Evolutionary conservation across 2,888 invertebrate species (phyloP).

Genomic region (Hemithea aestivaria): DNA sequence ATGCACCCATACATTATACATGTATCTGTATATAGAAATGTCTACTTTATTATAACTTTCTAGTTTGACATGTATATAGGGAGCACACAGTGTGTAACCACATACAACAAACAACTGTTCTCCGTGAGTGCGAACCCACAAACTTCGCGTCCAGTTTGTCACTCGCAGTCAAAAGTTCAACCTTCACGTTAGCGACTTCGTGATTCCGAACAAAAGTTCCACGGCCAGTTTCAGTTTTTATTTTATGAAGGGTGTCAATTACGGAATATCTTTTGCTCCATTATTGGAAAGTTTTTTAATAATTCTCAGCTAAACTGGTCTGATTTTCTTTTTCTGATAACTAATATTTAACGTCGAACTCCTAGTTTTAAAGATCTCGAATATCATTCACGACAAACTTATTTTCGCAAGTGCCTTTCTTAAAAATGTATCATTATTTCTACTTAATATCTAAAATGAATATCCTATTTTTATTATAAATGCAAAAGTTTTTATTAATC

Average conservation of each 20-base stretch:
- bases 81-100: conserved; percentile 6
- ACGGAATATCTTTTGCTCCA: conserved; percentile 43
- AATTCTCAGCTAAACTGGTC: conserved; percentile 22
- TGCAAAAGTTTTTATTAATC: no score
- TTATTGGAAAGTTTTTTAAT: conserved; percentile 32
- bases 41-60: no score
- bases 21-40: no score
- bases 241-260: conserved; percentile 51
- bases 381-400: no score
- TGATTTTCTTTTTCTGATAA: conserved; percentile 29
- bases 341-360: no score
- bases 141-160: conserved; percentile 47
- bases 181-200: conserved; percentile 29
- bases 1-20: no score
- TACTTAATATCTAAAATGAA: no score
- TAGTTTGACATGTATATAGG: neutral
- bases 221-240: conserved; percentile 33
- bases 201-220: conserved; percentile 41
- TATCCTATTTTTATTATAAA: no score
- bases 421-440: no score
- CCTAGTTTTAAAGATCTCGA: no score
- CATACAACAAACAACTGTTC: conserved; percentile 9
- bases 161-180: conserved; percentile 45
- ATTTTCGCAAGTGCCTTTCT: no score
- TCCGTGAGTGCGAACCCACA: conserved; percentile 9